Conservation (phyloP, 1,140 invertebrate species). For the Bombus cullumanus region DNA sequence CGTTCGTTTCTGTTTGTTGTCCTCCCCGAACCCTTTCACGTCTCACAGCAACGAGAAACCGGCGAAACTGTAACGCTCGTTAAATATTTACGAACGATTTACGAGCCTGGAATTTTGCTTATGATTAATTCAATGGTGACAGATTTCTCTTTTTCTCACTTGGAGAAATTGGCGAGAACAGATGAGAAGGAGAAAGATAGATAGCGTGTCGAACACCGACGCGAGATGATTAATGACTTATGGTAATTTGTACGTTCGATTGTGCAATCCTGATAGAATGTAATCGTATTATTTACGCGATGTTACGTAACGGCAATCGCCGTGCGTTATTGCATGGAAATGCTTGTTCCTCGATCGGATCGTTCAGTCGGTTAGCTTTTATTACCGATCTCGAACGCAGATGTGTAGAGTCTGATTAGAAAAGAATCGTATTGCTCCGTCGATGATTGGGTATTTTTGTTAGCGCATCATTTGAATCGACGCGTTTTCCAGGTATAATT, state of each 20-base stretch:
- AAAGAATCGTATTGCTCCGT: not conserved
- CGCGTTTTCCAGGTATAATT: not conserved
- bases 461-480: not conserved
- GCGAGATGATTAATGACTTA: constrained; percentile 24
- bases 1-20: constrained; percentile 3
- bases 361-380: not conserved
- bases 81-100: constrained; percentile 41
- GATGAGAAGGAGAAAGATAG: not conserved
- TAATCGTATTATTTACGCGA: constrained; percentile 36
- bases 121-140: not conserved
- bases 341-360: not conserved
- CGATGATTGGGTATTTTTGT: not conserved
- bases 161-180: too few species aligned
- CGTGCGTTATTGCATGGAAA: not conserved
- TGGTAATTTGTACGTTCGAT: constrained; percentile 33
- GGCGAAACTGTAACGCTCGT: constrained; percentile 3
- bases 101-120: constrained; percentile 29
- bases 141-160: not conserved
- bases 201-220: not conserved
- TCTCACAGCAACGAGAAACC: not conserved
- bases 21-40: not conserved
- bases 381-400: not conserved
- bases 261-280: not conserved
- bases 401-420: not conserved
- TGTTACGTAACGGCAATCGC: not conserved